Percentiles rank a stretch among this genome's conserved stretches.
These are phyloP conservation scores for Metopia argyrocephala DNA, from an alignment of 2,888 invertebrate species.

Conservation along the genomic window DNA sequence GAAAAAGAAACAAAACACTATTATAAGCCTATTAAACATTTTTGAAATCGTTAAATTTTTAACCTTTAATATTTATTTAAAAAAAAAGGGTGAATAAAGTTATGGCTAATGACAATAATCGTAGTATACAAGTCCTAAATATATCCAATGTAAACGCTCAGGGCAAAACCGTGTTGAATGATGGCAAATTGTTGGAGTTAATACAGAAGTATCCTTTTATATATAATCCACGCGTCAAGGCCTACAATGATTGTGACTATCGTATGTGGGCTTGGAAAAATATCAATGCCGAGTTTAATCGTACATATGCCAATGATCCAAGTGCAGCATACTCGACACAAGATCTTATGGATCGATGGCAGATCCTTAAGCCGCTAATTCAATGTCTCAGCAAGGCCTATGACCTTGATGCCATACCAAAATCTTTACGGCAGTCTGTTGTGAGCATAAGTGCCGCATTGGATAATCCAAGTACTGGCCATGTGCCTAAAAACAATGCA, in stretches of 20 bases:
- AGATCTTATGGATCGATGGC: conserved; percentile 70
- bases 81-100: too few relatives aligned
- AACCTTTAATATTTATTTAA: too few relatives aligned
- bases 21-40: too few relatives aligned
- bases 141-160: conserved; percentile 64
- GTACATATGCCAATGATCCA: conserved; percentile 53
- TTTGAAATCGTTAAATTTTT: too few relatives aligned
- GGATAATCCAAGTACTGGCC: conserved; percentile 24
- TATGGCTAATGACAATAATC: conserved; percentile 46
- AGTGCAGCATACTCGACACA: conserved; percentile 61
- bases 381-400: conserved; percentile 62
- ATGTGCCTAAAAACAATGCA: background rate
- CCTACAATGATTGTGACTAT: conserved; percentile 63
- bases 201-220: conserved; percentile 66
- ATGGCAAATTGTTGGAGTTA: conserved; percentile 64
- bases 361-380: conserved; percentile 65
- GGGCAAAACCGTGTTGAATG: conserved; percentile 65
- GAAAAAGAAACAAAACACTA: background rate
- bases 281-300: conserved; percentile 63
- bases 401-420: conserved; percentile 65
- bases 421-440: conserved; percentile 62
- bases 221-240: conserved; percentile 61
- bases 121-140: conserved; percentile 64
- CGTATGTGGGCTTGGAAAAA: conserved; percentile 65
- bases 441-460: conserved; percentile 59